Conservation (phyloP, 2,797 vertebrate species). For the Acanthornis magna region DNA sequence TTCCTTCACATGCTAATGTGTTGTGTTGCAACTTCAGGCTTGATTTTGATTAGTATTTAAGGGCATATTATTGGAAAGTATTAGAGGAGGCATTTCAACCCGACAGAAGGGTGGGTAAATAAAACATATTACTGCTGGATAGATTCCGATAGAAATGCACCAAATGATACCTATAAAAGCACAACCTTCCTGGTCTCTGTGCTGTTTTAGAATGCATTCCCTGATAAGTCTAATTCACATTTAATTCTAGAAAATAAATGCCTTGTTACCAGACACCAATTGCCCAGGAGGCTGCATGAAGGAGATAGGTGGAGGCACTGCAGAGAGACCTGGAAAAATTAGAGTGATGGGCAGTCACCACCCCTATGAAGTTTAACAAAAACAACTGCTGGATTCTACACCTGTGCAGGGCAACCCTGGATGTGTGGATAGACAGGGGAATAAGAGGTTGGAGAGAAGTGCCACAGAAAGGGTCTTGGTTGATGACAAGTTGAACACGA, state of each 20-base stretch:
- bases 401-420: too few species aligned
- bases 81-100: not conserved
- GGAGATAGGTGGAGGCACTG: not conserved
- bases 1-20: not conserved
- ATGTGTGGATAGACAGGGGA: not conserved
- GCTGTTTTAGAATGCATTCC: not conserved
- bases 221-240: not conserved
- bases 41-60: not conserved
- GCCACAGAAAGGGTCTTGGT: not conserved
- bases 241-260: not conserved
- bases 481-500: rapidly evolving
- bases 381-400: not conserved
- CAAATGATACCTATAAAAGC: not conserved
- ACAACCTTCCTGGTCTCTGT: not conserved
- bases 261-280: not conserved
- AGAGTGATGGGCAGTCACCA: not conserved
- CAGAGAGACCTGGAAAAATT: not conserved
- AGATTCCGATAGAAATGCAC: not conserved
- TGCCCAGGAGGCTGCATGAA: not conserved
- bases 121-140: not conserved
- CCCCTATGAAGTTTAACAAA: not conserved
- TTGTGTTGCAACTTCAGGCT: not conserved
- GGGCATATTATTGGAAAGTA: not conserved
- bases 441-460: not conserved
- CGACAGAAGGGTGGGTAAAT: not conserved